Base-by-base conservation (phyloP, 2,797 vertebrate genomes). In the Amphiprion clarkii region DNA sequence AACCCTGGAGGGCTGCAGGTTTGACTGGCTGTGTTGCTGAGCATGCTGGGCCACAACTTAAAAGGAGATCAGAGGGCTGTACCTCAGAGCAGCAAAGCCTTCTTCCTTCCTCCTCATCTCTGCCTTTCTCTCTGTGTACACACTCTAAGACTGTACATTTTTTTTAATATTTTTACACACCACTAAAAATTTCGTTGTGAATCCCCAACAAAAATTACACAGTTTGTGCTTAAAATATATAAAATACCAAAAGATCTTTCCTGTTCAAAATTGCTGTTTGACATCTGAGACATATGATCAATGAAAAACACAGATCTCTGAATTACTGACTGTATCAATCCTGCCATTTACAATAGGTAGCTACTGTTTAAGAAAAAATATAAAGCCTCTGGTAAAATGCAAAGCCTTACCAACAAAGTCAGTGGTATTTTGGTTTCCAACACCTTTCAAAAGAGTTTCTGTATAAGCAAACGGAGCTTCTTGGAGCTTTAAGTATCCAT, bases 41-140 rank as follows among this genome's bases (percentile, higher is more conserved):
- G 88, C 88, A 88, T 84, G 86, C 88, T 89, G 87, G 89, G 84
- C 81, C 82, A 70, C 78, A 86, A 90, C 86, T 92, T 91, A 83
- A 90, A 89, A 92, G 87, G 74, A 84, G 88, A 93, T 92, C 89
- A 92, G 83, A 92, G 84, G 75, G 76, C 73, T 84, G 71, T 70
- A 87, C 81, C 83, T 87, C 83, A 83, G 88, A 90, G 82, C 79
- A 80, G 82, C 80, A 78, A 71, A 83, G 78, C 79, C 76, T 65
- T 89, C 82, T 81, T 88, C 85, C 68, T 82, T 73, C 77, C 82
- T 82, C 78, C 76, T 71, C 83, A 65, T 79, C 74, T 71, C 57
- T 71, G 46, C 46, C 49, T 57, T 70, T 68, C 53, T 53, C 48
- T 48, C 57, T 74, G n/a, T 49, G 23, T 46, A 21, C 49, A 58